These are phyloP conservation scores for Boulengeromyrus knoepffleri DNA, from an alignment of 2,113 vertebrate species.

Conservation along the genomic window DNA sequence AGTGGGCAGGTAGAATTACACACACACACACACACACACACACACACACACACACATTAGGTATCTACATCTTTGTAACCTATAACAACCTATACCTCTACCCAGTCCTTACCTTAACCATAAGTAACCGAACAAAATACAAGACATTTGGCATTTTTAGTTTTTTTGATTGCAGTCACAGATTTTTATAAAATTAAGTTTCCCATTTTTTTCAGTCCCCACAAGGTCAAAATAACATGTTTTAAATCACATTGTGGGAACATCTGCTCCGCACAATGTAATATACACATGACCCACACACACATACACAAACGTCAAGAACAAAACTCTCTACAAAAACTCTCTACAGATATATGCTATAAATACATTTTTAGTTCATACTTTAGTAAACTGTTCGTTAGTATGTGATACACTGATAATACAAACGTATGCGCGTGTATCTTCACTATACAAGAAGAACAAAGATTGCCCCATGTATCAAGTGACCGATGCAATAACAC, in stretches of 20 bases:
- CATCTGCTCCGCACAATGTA: not conserved
- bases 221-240: too few relatives aligned
- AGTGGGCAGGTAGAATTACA: not conserved
- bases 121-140: too few relatives aligned
- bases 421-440: not conserved
- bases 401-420: not conserved
- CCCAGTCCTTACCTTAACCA: too few relatives aligned
- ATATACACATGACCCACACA: not conserved
- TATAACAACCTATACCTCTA: too few relatives aligned
- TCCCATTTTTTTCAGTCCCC: too few relatives aligned
- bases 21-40: not conserved
- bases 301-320: not conserved
- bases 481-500: slow-evolving; percentile 35
- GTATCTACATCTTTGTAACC: too few relatives aligned
- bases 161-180: too few relatives aligned
- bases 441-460: not conserved
- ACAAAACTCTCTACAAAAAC: not conserved
- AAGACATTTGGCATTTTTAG: too few relatives aligned
- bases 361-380: not conserved
- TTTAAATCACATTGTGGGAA: not conserved
- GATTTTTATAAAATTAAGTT: too few relatives aligned
- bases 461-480: slow-evolving; percentile 20
- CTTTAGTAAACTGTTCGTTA: not conserved
- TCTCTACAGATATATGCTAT: not conserved
- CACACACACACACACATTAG: not conserved